Base-by-base conservation (phyloP, 64 coral and sea anemone genomes). In the Platygyra sinensis region DNA sequence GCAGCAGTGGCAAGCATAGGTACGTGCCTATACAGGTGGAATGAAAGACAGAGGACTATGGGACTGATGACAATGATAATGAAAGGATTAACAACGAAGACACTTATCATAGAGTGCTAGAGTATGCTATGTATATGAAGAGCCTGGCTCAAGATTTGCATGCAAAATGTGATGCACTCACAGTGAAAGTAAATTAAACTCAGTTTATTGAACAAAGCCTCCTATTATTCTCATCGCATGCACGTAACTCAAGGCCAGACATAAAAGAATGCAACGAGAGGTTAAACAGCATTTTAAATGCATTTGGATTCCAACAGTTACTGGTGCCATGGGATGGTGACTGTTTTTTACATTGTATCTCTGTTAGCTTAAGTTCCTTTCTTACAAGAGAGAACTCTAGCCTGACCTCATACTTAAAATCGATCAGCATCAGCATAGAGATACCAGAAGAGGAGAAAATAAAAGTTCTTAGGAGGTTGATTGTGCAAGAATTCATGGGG, bases 21-120 rank as follows among this genome's bases (percentile, higher is more conserved):
- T 38, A 76, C 74, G 8, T 76, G 74, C 38, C 19, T 76, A 76
- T 76, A 76, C 74, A 76, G 74, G 19, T 76, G 74, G 32, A 76
- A 76, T 19, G 74, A 76, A 76, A 76, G 33, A 49, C 32, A 25
- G 86, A 18, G 52, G 29, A 62, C 30, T 30, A 75, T 87, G 75
- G 69, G 73, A 30, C n/a, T 87, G 50, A 57, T 75, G 51, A 87
- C 63, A 25, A 87, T 24, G 32, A 87, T 61, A 57, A 72, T 86
- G 72, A 73, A 38, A 86, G 15, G 72, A 73, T 73, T 29, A 73
- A 1, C 5, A 33, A 30, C 7, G 72, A 73, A 73, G 72, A 73
- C 72, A 33, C 25, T 7, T 73, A 73, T 73, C 72, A 73, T 73
- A 30, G 72, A 73, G 72, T 73, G 33, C 30, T 73, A 10, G 72